Percentiles rank a stretch among this genome's conserved stretches.
These are phyloP conservation scores for Mastomys coucha DNA, from an alignment of 2,113 vertebrate species.

Conservation along the genomic window DNA sequence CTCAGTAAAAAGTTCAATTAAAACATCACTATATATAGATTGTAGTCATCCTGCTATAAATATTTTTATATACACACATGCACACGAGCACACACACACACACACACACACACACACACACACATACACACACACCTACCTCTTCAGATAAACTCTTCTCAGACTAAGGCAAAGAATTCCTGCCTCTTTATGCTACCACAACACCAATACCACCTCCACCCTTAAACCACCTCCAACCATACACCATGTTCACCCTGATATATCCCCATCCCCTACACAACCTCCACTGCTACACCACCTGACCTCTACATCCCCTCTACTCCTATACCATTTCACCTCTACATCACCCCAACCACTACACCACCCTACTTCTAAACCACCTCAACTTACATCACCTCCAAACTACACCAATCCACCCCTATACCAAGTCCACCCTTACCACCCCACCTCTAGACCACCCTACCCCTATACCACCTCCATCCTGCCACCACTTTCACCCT, in stretches of 20 bases:
- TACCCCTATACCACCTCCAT: not conserved
- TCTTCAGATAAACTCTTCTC: not conserved
- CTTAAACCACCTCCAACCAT: no score
- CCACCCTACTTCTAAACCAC: not conserved
- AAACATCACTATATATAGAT: not conserved
- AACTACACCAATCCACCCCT: not conserved
- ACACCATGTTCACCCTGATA: not conserved
- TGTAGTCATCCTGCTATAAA: not conserved
- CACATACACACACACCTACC: not conserved
- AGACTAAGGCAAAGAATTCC: not conserved
- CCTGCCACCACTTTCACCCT: not conserved
- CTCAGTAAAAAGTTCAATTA: slow-evolving; percentile 10
- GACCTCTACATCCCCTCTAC: not conserved
- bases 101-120: not conserved
- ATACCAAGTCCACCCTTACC: not conserved
- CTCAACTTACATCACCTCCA: no score
- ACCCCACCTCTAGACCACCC: not conserved
- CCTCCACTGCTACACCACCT: not conserved
- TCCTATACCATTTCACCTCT: not conserved
- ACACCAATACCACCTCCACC: not conserved
- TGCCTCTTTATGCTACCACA: not conserved
- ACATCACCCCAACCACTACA: no score
- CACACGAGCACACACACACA: not conserved
- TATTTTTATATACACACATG: not conserved
- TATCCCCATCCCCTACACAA: no score